phyloP scores from a whole-genome alignment of 92 coral and sea anemone species.

The Porites lobata region DNA sequence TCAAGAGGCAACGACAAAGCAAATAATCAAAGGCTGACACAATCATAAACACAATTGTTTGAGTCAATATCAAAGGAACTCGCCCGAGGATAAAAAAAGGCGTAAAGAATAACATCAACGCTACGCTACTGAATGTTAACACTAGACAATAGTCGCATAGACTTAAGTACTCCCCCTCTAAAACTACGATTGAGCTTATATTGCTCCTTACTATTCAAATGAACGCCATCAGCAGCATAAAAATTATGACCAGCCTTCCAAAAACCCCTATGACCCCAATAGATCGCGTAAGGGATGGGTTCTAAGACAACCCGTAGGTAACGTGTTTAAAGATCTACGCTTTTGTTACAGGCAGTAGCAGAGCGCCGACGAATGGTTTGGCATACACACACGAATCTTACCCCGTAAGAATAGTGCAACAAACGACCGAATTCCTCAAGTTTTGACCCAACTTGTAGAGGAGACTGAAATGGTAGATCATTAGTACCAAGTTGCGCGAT shows the following conservation, averaged over 20 bases:
- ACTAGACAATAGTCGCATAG: neutral
- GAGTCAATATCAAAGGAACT: no score
- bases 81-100: no score
- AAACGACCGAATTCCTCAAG: slow-evolving; percentile 31
- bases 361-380: slow-evolving; percentile 23
- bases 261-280: slow-evolving; percentile 37
- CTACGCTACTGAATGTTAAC: no score
- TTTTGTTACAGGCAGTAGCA: neutral
- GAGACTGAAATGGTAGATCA: neutral
- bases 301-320: slow-evolving; percentile 17
- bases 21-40: no score
- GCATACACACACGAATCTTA: slow-evolving; percentile 30
- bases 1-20: no score
- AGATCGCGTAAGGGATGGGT: slow-evolving; percentile 23
- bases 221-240: neutral
- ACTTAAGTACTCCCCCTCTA: slow-evolving; percentile 29
- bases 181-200: slow-evolving; percentile 33
- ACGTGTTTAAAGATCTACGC: neutral
- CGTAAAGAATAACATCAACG: no score
- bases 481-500: no score
- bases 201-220: slow-evolving; percentile 16
- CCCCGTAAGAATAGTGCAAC: slow-evolving; percentile 8
- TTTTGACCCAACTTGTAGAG: slow-evolving; percentile 21
- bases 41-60: no score
- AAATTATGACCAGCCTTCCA: slow-evolving; percentile 11